These are phyloP conservation scores for Anhinga anhinga DNA, from an alignment of 2,113 vertebrate genomes.

Conservation along the genomic window DNA sequence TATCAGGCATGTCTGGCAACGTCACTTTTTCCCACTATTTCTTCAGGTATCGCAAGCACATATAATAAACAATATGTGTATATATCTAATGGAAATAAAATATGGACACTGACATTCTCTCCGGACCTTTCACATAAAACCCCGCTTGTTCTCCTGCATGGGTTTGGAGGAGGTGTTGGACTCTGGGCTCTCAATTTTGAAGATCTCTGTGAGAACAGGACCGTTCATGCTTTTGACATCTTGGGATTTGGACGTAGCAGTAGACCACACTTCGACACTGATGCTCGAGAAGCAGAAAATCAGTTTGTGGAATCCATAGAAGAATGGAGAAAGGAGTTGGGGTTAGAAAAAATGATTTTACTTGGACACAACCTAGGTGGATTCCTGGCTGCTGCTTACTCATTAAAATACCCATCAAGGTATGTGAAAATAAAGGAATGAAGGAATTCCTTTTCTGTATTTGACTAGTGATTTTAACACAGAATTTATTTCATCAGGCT, in stretches of 20 bases:
- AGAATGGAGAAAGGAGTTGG: constrained; percentile 86
- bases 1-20: not conserved
- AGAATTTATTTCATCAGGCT: not conserved
- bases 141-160: constrained; percentile 91
- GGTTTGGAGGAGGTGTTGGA: constrained; percentile 92
- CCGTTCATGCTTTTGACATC: constrained; percentile 89
- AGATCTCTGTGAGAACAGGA: constrained; percentile 81
- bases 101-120: constrained; percentile 89
- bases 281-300: constrained; percentile 84
- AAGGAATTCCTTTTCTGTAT: not conserved
- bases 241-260: constrained; percentile 95
- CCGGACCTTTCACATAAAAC: constrained; percentile 74
- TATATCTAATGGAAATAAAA: constrained; percentile 80
- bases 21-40: constrained; percentile 8
- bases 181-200: constrained; percentile 94
- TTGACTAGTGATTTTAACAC: not conserved
- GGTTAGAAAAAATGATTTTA: constrained; percentile 87
- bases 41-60: constrained; percentile 78
- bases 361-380: constrained; percentile 95
- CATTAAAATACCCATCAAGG: constrained; percentile 88
- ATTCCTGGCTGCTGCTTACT: constrained; percentile 89
- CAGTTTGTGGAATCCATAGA: constrained; percentile 95
- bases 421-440: constrained; percentile 58
- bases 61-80: constrained; percentile 81
- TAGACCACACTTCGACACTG: constrained; percentile 83